Conservation (phyloP, 2,113 vertebrate genomes). For the Corythoichthys intestinalis region DNA sequence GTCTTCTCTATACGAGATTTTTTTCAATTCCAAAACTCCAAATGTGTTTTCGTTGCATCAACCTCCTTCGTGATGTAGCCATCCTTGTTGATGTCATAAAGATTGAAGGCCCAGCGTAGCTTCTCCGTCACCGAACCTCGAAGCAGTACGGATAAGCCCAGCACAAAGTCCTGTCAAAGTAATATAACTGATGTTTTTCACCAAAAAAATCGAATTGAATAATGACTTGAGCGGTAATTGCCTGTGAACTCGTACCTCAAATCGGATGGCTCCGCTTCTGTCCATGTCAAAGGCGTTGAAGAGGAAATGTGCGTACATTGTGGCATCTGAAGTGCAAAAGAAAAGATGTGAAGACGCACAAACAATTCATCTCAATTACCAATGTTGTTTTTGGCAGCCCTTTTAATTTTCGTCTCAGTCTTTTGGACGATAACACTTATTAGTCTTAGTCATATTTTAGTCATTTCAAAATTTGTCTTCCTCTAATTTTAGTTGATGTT, state of each 20-base stretch:
- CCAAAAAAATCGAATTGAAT: no score
- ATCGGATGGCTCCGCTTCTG: conserved; percentile 74
- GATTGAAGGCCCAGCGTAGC: conserved; percentile 92
- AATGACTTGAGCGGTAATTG: no score
- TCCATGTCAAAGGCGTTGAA: conserved; percentile 92
- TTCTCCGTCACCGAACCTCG: conserved; percentile 89
- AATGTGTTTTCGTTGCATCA: not conserved
- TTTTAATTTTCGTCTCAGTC: no score
- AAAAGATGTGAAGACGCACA: no score
- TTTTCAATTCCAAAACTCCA: not conserved
- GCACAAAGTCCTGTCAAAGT: conserved; percentile 80
- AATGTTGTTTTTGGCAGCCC: no score
- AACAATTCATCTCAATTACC: no score
- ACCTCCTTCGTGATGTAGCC: conserved; percentile 95
- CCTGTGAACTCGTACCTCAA: conserved; percentile 47
- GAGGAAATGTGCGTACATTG: conserved; percentile 89
- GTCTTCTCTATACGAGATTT: no score
- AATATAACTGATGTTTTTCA: no score
- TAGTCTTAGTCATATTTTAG: no score
- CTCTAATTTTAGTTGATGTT: no score
- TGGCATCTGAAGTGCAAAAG: conserved; percentile 77
- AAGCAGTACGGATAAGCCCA: conserved; percentile 86
- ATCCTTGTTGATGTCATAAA: conserved; percentile 95
- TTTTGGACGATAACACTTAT: no score
- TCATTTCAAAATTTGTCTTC: no score